A percentile compares a stretch with the other conserved stretches of the same genome.
Evolutionary conservation across 2,888 invertebrate species (phyloP).

Genomic region (Caenorhabditis japonica): DNA sequence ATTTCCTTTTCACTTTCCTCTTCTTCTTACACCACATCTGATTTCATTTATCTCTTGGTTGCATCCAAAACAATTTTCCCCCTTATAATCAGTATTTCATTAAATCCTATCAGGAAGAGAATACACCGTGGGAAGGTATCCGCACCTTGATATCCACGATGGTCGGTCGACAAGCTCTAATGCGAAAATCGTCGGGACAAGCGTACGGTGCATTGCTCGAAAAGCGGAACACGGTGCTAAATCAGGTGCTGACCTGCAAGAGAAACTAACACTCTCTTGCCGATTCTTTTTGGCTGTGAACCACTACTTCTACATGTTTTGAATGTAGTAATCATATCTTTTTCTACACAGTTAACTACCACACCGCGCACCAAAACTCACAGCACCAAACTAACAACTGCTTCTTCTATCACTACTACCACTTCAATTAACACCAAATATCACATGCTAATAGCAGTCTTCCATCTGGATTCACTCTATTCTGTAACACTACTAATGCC

Average conservation of each 20-base stretch:
- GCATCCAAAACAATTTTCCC: too few species aligned
- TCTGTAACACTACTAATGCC: too few species aligned
- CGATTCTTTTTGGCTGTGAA: constrained; percentile 37
- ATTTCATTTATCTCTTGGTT: too few species aligned
- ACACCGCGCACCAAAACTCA: constrained; percentile 21
- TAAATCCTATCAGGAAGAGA: constrained; percentile 66
- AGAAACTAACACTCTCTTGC: constrained; percentile 13
- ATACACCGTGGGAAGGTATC: constrained; percentile 74
- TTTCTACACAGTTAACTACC: constrained; percentile 17
- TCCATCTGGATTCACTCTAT: background rate
- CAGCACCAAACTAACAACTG: constrained; percentile 21
- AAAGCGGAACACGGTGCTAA: constrained; percentile 67
- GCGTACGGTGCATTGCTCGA: constrained; percentile 70
- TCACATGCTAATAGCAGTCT: too few species aligned
- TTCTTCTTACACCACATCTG: too few species aligned
- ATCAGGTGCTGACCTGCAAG: constrained; percentile 67
- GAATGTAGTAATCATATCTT: constrained; percentile 53
- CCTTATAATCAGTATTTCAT: too few species aligned
- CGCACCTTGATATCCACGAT: constrained; percentile 74
- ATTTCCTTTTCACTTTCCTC: too few species aligned
- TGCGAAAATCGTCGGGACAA: constrained; percentile 74
- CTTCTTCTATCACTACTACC: constrained; percentile 5
- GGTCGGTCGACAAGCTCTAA: constrained; percentile 72
- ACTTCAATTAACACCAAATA: too few species aligned
- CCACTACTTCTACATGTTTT: constrained; percentile 51